Percentiles rank a stretch among this genome's conserved stretches.
Conservation (phyloP, 2,888 invertebrate species). For the Luperina testacea region DNA sequence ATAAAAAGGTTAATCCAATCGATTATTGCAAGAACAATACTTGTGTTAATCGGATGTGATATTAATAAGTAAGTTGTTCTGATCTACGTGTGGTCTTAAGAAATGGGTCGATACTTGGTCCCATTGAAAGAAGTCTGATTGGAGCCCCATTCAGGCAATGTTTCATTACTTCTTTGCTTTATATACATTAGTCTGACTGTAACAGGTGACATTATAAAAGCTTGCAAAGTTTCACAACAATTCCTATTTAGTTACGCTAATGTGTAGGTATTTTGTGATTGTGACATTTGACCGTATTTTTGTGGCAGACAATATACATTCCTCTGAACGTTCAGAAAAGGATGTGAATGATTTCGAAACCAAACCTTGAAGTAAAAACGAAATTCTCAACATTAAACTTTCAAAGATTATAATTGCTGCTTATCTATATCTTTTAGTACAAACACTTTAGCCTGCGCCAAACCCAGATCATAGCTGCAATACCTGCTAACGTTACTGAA, state of each 20-base stretch:
- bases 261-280: not conserved
- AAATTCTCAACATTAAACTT: constrained; percentile 19
- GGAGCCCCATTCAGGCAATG: too few species aligned
- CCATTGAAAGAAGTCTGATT: not conserved
- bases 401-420: constrained; percentile 1
- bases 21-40: constrained; percentile 54
- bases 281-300: not conserved
- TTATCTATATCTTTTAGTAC: not conserved
- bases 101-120: not conserved
- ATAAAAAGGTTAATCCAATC: constrained; percentile 56
- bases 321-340: constrained; percentile 6
- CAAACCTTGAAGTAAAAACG: constrained; percentile 22
- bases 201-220: not conserved
- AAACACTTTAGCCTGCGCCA: not conserved
- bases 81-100: not conserved
- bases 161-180: not conserved
- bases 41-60: constrained; percentile 29
- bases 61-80: constrained; percentile 1
- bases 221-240: not conserved
- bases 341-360: constrained; percentile 32
- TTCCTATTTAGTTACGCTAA: not conserved
- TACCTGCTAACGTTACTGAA: not conserved
- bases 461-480: not conserved
- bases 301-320: not conserved
- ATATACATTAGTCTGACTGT: not conserved